phyloP scores from a whole-genome alignment of 1,140 invertebrate species.

The Dreissena rostriformis region DNA sequence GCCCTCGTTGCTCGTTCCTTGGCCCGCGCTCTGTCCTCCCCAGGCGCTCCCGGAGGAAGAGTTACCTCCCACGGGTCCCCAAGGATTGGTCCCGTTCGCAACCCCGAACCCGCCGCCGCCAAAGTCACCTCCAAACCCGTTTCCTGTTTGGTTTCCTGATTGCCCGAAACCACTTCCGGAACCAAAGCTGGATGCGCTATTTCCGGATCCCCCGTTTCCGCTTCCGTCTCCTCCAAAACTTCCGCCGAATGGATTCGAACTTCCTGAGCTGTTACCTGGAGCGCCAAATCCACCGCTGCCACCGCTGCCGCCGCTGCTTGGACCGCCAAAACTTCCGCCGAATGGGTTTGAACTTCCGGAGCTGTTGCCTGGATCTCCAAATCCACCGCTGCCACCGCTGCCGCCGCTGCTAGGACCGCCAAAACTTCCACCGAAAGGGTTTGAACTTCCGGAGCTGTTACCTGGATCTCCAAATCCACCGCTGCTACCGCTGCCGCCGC shows the following conservation, averaged over 20 bases:
- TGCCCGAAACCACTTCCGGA: neutral
- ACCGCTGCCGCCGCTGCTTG: constrained; percentile 35
- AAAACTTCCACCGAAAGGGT: neutral
- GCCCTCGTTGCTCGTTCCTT: no score
- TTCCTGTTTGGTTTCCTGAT: neutral
- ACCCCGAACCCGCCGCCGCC: neutral
- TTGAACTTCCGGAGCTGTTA: constrained; percentile 47
- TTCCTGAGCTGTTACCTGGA: neutral
- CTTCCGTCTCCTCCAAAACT: neutral
- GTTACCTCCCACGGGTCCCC: neutral
- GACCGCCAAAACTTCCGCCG: constrained; percentile 54
- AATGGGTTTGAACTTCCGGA: constrained; percentile 44
- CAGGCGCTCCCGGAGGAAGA: neutral
- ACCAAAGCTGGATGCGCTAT: constrained; percentile 4
- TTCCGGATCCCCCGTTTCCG: neutral
- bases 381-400: constrained; percentile 15
- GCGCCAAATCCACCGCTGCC: constrained; percentile 17
- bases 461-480: constrained; percentile 49
- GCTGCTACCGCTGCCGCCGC: constrained; percentile 10
- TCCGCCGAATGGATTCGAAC: neutral
- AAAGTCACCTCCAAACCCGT: neutral
- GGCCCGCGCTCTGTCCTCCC: no score
- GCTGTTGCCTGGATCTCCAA: constrained; percentile 51
- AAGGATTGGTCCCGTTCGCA: constrained; percentile 9
- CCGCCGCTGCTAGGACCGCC: neutral